Percentiles rank a stretch among this genome's conserved stretches.
Conservation (phyloP, 1,140 invertebrate genomes). For the Antheraea mylitta region DNA sequence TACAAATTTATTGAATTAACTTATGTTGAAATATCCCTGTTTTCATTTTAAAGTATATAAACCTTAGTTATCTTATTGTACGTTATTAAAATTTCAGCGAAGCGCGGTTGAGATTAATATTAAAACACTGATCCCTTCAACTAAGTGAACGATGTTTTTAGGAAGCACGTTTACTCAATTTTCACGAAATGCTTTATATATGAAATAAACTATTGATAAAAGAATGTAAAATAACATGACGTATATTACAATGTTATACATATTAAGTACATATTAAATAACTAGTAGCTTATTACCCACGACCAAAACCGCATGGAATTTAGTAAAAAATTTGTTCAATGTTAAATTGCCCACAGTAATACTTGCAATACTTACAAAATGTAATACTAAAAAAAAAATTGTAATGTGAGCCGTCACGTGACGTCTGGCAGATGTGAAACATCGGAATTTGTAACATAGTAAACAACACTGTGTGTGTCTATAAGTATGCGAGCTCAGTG, state of each 20-base stretch:
- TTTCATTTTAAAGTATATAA: neutral
- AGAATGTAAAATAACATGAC: neutral
- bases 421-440: too few species aligned
- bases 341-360: too few species aligned
- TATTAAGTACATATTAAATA: too few species aligned
- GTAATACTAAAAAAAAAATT: too few species aligned
- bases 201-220: neutral
- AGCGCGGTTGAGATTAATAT: slow-evolving; percentile 1
- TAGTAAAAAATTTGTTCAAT: too few species aligned
- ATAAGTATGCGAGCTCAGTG: too few species aligned
- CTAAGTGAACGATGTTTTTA: slow-evolving; percentile 1
- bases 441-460: too few species aligned
- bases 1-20: neutral
- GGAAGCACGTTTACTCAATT: neutral
- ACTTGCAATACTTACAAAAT: too few species aligned
- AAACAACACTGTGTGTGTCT: too few species aligned
- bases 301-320: too few species aligned
- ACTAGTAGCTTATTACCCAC: too few species aligned
- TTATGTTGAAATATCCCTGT: neutral
- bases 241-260: neutral
- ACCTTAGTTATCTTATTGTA: neutral
- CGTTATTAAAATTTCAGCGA: slow-evolving; percentile 3
- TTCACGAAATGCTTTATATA: neutral
- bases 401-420: too few species aligned
- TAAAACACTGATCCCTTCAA: neutral